Base-by-base conservation (phyloP, 2,113 vertebrate genomes). In the Ctenomys sociabilis region DNA sequence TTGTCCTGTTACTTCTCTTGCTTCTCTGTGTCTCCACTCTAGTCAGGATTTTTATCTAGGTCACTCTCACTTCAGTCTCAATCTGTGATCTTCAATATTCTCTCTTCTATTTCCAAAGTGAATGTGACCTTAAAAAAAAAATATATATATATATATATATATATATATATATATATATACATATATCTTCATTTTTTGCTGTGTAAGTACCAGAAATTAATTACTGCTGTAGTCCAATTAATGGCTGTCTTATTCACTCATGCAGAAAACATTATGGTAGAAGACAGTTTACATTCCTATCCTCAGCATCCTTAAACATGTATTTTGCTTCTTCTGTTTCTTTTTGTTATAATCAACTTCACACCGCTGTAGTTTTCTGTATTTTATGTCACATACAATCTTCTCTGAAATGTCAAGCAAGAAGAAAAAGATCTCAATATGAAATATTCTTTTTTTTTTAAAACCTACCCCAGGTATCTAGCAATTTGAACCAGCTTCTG, bases 331-430 rank as follows among this genome's bases (percentile, higher is more conserved):
- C 30, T 80, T 64, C 43, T 52, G 5, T 19, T 82, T 93, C 37
- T 35, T 57, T 94, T 16, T 72, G 26, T 61, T 77, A 49, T 1
- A 91, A 45, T n/a, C 24, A 37, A 52, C 24, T 75, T 80, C 3
- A n/a, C 35, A 61, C 37, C 17, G 13, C 43, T 93, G 82, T 35
- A 9, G 3, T 49, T 82, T 86, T 7, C 35, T 80, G 16, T 21
- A 43, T 90, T 66, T 12, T 78, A n/a, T 59, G 35, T 19, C 82
- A 16, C 37, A 12, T 19, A 90, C 45, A 52, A 68, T 13, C 35
- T 40, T 95, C 43, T 93, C 85, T 78, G 85, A 96, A 96, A 93
- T 37, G 52, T 61, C 81, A 92, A n/a, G 19, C 26, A 77, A 28
- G 6, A 88, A 92, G 52, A 32, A 83, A 77, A 77, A 85, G 21